Evolutionary conservation across 2,888 invertebrate species (phyloP).

Genomic region (Tipula confusa): DNA sequence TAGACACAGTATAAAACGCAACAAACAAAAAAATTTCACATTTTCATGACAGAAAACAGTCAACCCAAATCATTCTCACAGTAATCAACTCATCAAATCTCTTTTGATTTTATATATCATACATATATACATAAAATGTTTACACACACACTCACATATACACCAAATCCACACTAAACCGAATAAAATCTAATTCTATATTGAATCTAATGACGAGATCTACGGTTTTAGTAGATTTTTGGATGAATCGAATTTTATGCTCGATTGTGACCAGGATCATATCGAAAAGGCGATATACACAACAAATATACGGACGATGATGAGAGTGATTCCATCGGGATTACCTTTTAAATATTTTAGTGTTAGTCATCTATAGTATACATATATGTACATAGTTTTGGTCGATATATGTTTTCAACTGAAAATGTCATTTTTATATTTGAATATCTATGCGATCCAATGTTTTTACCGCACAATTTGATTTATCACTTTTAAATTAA

Average conservation of each 20-base stretch:
- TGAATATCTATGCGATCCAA: not conserved
- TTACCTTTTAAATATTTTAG: not conserved
- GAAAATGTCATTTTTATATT: not conserved
- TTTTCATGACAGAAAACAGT: conserved; percentile 25
- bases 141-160: not conserved
- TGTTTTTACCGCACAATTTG: not conserved
- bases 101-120: not conserved
- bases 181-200: not conserved
- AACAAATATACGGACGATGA: not conserved
- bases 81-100: conserved; percentile 25
- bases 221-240: not conserved
- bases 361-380: not conserved
- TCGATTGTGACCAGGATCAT: not conserved
- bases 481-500: conserved; percentile 20
- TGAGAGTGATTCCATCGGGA: not conserved
- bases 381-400: not conserved
- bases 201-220: conserved; percentile 9
- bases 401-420: not conserved
- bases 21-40: not conserved
- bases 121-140: too few relatives aligned
- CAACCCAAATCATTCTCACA: conserved; percentile 25
- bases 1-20: conserved; percentile 12
- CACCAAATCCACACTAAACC: not conserved
- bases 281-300: not conserved
- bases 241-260: not conserved